Base-by-base conservation (phyloP, 1,140 invertebrate species). In the Grapholita molesta region DNA sequence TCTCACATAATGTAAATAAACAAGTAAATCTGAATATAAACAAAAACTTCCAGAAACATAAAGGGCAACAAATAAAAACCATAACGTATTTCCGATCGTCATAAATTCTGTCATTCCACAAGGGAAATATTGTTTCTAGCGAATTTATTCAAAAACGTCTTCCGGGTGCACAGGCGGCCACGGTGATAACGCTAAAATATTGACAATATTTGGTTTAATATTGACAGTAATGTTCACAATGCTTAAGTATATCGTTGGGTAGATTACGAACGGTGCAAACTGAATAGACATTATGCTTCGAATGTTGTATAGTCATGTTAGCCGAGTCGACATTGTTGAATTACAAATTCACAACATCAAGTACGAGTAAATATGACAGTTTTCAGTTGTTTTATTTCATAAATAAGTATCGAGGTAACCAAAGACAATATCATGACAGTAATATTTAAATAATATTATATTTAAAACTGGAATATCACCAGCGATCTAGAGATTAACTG, bases 161-260 rank as follows among this genome's bases (percentile, higher is more conserved):
- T 69, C 55, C 55, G 55, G 25, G 23, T 25, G 18, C 15, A 61
- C 21, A 55, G 24, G 55, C 55, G 55, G 55, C 12, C 6, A 5
- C 32, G 25, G 55, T 25, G 69, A 71, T 71, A 68, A 61, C 55
- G 42, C 25, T 68, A 71, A 71, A 71, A 71, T 71, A 71, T 71
- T 71, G 70, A 68, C 70, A 68, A 68, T 48, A 48, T 48, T 48
- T 48, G 18, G 30, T 35, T 71, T 65, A 71, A 71, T 67, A 71
- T 71, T 68, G 70, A 68, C 66, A 68, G 53, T 61, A 61, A 61
- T 30, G 25, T 28, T 61, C 12, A 25, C 53, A 57, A 28, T 57
- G n/a, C 53, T 57, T 57, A 28, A n/a, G n/a, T n/a, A n/a, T 53
- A 23, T 57, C 24, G 12, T 11, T 55, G 53, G 55, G 25, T 25